Evolutionary conservation across 2,888 invertebrate species (phyloP).

Genomic region (Erebia ligea): DNA sequence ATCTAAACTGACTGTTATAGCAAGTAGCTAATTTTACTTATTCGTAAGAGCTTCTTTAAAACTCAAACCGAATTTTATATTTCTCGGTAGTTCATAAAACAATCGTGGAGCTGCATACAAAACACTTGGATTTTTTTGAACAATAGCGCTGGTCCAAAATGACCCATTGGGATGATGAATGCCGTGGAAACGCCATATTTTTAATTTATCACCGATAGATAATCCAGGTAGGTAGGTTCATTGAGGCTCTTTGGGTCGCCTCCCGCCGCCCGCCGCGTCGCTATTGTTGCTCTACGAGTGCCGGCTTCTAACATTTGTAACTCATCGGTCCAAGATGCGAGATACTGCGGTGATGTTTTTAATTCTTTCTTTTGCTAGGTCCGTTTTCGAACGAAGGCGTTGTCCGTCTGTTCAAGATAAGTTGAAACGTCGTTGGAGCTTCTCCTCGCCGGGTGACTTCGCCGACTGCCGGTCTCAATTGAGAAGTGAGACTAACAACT

Average conservation of each 20-base stretch:
- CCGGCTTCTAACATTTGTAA: conserved; percentile 45
- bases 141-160: conserved; percentile 48
- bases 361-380: too few relatives aligned
- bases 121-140: conserved; percentile 44
- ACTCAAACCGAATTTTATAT: conserved; percentile 23
- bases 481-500: too few relatives aligned
- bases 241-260: conserved; percentile 61
- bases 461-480: too few relatives aligned
- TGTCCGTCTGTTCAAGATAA: too few relatives aligned
- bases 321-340: conserved; percentile 37
- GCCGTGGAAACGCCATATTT: conserved; percentile 76
- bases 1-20: background rate
- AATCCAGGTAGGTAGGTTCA: conserved; percentile 80
- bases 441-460: too few relatives aligned
- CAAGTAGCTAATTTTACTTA: background rate
- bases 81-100: conserved; percentile 41
- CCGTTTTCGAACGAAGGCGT: too few relatives aligned
- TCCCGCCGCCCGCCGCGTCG: conserved; percentile 65
- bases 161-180: conserved; percentile 77
- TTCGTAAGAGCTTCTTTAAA: background rate
- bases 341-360: conserved; percentile 37
- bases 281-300: conserved; percentile 55
- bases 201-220: conserved; percentile 80
- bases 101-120: conserved; percentile 42
- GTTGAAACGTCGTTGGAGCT: too few relatives aligned